Base-by-base conservation (phyloP, 23 tunicate species). In the Trididemnum nubilum region DNA sequence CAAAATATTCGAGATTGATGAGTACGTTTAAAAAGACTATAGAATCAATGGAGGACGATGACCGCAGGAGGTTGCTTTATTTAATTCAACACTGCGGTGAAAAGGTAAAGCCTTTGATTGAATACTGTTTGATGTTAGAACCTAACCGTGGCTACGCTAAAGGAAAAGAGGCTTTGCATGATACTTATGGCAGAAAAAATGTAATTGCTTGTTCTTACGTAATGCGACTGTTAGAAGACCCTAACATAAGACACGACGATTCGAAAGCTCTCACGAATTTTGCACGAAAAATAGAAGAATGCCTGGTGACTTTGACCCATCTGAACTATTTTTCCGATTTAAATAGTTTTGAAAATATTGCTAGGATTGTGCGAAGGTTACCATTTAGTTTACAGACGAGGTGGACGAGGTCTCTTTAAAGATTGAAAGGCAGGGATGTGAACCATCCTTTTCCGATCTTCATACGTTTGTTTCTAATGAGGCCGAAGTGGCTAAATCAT, bases 301-400 rank as follows among this genome's bases (percentile, higher is more conserved):
- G 67, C 67, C 29, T 21, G 28, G 29, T 24, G 5, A 61, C 67
- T 61, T 26, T 61, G 5, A n/a, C 22, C 5, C 67, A 61, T 24
- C n/a, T 61, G 29, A 22, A 61, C 4, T 61, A 61, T 4, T 61
- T 61, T 61, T 61, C 67, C 26, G 67, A 61, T 24, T 61, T 61
- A 61, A 61, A 61, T n/a, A 61, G 67, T 61, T 61, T 61, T n/a
- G 67, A 21, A 22, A 61, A 61, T 22, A 61, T 61, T 61, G 4
- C 22, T 22, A 61, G n/a, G 29, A 61, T 61, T 4, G 26, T 61
- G 67, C 26, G 29, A 24, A 22, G 67, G 26, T 61, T 61, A 12
- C 26, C 26, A 61, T n/a, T 24, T 9, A 49, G 57, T 18, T 49
- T 18, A 18, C 57, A 49, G 57, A 49, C 15, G 15, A 12, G 57